A percentile compares a stretch with the other conserved stretches of the same genome.
These are phyloP conservation scores for Anhinga anhinga DNA, from an alignment of 2,113 vertebrate species.

Conservation along the genomic window DNA sequence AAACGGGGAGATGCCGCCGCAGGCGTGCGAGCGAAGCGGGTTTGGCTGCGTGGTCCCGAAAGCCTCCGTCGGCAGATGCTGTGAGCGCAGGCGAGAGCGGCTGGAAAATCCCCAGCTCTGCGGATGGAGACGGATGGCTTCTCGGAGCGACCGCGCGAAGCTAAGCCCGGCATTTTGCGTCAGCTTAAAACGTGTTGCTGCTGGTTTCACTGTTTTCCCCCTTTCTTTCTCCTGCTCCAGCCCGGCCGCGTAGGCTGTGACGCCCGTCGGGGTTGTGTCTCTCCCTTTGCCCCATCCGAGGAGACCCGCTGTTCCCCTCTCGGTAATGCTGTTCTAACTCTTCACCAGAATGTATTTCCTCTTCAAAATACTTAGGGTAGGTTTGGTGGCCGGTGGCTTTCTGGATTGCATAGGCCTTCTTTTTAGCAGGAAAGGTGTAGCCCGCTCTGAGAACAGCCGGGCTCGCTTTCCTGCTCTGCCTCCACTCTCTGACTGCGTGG, in stretches of 20 bases:
- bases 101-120: not conserved
- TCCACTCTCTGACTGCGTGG: slow-evolving; percentile 45
- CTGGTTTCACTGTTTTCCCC: not conserved
- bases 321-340: not conserved
- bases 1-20: not conserved
- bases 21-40: not conserved
- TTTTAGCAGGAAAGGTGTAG: not conserved
- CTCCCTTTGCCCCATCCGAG: not conserved
- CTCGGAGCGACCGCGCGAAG: not conserved
- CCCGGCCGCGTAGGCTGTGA: not conserved
- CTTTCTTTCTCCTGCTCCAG: not conserved
- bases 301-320: not conserved
- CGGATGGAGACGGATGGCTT: not conserved
- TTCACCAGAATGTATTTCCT: slow-evolving; percentile 41
- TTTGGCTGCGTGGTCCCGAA: not conserved
- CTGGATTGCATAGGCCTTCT: slow-evolving; percentile 28
- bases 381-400: not conserved
- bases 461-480: slow-evolving; percentile 39
- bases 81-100: not conserved
- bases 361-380: not conserved
- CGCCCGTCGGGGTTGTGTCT: not conserved
- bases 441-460: not conserved
- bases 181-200: not conserved
- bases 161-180: not conserved
- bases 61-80: not conserved